These are phyloP conservation scores for Clarias pachynema DNA, from an alignment of 2,797 vertebrate species.

Conservation along the genomic window DNA sequence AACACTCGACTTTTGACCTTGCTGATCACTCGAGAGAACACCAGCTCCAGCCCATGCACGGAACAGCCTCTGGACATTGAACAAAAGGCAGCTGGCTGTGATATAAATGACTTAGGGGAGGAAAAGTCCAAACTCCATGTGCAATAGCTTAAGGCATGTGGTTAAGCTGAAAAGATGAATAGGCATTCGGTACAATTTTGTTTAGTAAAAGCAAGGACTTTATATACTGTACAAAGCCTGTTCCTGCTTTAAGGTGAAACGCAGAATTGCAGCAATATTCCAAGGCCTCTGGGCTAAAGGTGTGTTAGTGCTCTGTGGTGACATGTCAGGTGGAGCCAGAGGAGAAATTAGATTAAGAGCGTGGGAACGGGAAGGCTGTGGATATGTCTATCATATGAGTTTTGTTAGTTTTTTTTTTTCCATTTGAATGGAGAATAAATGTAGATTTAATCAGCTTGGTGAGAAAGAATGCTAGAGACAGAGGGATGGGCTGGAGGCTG, in stretches of 20 bases:
- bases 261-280: slow-evolving; percentile 15
- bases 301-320: slow-evolving; percentile 27
- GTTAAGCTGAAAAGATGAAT: slow-evolving; percentile 17
- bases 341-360: slow-evolving; percentile 34
- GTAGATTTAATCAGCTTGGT: slow-evolving; percentile 15
- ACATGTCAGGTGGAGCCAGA: slow-evolving; percentile 32
- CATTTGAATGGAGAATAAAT: slow-evolving; percentile 18
- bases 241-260: neutral
- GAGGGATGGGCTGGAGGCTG: slow-evolving; percentile 18
- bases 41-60: slow-evolving; percentile 33
- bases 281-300: slow-evolving; percentile 6
- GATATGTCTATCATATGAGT: slow-evolving; percentile 20
- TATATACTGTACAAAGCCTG: neutral
- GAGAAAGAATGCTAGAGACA: slow-evolving; percentile 15
- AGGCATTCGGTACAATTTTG: neutral
- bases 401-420: slow-evolving; percentile 1
- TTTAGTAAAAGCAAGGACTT: neutral
- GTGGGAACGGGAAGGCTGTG: slow-evolving; percentile 3
- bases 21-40: slow-evolving; percentile 25
- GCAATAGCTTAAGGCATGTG: slow-evolving; percentile 2
- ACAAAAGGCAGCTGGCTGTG: slow-evolving; percentile 29
- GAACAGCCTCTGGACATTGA: slow-evolving; percentile 13
- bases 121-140: slow-evolving; percentile 36
- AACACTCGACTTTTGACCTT: slow-evolving; percentile 46
- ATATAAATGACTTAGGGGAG: slow-evolving; percentile 28